Conservation (phyloP, 2,113 vertebrate genomes). For the Cottus gobio region DNA sequence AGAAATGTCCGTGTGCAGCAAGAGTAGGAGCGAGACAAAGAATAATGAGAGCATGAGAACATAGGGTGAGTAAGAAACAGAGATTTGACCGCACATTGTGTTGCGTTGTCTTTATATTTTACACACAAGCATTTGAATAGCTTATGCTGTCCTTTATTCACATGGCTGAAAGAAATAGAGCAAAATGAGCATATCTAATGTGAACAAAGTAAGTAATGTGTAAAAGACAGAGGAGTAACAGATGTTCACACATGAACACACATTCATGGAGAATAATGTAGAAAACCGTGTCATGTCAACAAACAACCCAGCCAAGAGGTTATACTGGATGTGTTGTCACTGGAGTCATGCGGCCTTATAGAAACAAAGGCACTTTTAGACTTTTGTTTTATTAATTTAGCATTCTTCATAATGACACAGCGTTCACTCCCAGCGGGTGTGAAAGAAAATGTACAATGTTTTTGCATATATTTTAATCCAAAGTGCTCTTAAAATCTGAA, state of each 20-base stretch:
- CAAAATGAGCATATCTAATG: constrained; percentile 41
- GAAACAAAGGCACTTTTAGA: neutral
- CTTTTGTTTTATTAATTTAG: neutral
- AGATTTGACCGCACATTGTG: neutral
- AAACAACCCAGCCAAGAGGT: constrained; percentile 14
- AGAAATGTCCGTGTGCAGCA: constrained; percentile 2
- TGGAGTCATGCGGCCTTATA: neutral
- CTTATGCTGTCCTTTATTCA: constrained; percentile 22
- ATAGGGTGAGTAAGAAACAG: neutral
- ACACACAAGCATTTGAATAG: neutral
- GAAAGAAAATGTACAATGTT: neutral
- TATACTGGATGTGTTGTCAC: neutral
- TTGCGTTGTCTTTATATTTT: neutral
- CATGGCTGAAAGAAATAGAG: constrained; percentile 30
- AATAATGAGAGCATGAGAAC: neutral
- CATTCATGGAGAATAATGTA: neutral
- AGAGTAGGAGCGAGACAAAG: constrained; percentile 7
- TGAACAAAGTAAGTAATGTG: constrained; percentile 11
- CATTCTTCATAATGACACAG: constrained; percentile 2
- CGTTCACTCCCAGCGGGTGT: constrained; percentile 10
- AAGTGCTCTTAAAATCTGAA: neutral
- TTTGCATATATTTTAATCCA: constrained; percentile 19
- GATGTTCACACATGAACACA: constrained; percentile 14
- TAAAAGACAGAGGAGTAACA: constrained; percentile 6
- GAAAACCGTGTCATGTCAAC: neutral